phyloP scores from a whole-genome alignment of 2,113 vertebrate genomes.

The Aix galericulata region DNA sequence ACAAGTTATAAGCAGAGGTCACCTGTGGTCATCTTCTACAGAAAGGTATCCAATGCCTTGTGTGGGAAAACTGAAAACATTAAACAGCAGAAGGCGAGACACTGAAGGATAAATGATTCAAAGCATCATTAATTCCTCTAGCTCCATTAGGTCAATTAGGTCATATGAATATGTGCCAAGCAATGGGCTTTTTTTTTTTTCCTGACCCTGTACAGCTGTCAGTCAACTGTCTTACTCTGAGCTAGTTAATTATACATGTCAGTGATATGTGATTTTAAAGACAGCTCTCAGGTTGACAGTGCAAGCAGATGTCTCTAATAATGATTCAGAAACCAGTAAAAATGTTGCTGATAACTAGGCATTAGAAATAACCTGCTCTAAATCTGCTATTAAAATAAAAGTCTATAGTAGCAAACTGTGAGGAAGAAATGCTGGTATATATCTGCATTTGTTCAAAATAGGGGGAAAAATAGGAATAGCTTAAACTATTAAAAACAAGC shows the following conservation, averaged over 20 bases:
- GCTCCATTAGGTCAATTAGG: background rate
- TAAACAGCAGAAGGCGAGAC: background rate
- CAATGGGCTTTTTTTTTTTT: background rate
- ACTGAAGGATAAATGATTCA: background rate
- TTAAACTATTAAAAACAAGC: background rate
- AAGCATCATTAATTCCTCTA: background rate
- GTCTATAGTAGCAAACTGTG: background rate
- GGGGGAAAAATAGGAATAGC: background rate
- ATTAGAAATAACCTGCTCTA: background rate
- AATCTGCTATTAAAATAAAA: background rate
- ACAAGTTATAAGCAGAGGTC: background rate
- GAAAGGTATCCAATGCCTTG: background rate
- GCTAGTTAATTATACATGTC: background rate
- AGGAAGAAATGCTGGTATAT: background rate
- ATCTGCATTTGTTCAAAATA: background rate
- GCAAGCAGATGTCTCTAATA: background rate
- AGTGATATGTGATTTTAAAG: background rate
- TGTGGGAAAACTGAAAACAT: background rate
- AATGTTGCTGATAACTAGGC: background rate
- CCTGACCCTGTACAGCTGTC: background rate
- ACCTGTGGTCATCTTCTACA: background rate
- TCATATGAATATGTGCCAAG: background rate
- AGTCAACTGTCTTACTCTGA: background rate
- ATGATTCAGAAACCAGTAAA: conserved; percentile 8
- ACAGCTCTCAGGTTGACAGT: background rate